These are phyloP conservation scores for Ceratosolen solmsi DNA, from an alignment of 1,140 invertebrate genomes.

Conservation along the genomic window DNA sequence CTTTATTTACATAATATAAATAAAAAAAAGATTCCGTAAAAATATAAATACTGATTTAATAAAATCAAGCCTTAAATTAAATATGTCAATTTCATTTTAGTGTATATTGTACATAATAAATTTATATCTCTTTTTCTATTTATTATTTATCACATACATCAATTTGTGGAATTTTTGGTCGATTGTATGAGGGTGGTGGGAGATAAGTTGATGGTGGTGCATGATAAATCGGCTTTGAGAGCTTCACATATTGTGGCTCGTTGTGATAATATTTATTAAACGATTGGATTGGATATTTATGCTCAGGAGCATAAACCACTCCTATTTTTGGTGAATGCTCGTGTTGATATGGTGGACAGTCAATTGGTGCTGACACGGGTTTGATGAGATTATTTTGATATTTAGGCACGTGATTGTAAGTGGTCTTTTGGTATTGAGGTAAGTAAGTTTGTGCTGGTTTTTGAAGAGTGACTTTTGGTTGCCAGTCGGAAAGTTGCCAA, in stretches of 20 bases:
- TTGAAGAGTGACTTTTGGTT: slow-evolving; percentile 57
- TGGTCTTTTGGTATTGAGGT: slow-evolving; percentile 55
- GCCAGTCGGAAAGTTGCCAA: slow-evolving; percentile 15
- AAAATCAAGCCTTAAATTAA: neutral
- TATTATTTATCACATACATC: slow-evolving; percentile 26
- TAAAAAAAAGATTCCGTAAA: neutral
- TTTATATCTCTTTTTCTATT: neutral
- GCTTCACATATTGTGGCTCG: slow-evolving; percentile 38
- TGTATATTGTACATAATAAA: neutral
- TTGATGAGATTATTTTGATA: slow-evolving; percentile 46
- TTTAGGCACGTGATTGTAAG: slow-evolving; percentile 45
- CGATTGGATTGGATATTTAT: slow-evolving; percentile 54
- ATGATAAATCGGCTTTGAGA: slow-evolving; percentile 40
- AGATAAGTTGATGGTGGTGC: slow-evolving; percentile 46
- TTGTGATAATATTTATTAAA: slow-evolving; percentile 60
- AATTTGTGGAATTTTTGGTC: slow-evolving; percentile 15
- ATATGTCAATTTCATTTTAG: neutral
- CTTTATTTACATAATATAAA: neutral
- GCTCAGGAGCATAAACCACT: slow-evolving; percentile 51
- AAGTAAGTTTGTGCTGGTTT: slow-evolving; percentile 59
- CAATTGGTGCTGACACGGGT: slow-evolving; percentile 52
- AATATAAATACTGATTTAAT: neutral
- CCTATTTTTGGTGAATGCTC: slow-evolving; percentile 33
- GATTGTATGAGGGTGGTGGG: slow-evolving; percentile 25
- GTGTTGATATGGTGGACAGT: slow-evolving; percentile 49